Conservation (phyloP, 2,888 invertebrate genomes). For the Zonitis immaculata region DNA sequence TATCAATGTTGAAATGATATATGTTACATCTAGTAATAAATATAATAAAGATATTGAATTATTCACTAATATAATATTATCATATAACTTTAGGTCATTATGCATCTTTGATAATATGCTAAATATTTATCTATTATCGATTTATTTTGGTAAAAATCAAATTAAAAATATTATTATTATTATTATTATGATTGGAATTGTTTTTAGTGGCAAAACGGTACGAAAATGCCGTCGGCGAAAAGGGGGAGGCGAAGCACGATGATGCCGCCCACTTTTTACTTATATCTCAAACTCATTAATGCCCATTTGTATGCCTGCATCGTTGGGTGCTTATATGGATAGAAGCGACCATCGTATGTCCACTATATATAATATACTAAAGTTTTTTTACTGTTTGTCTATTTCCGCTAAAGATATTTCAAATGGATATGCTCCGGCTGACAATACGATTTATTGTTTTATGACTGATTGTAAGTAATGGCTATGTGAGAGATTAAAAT, state of each 20-base stretch:
- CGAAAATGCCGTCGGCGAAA: not conserved
- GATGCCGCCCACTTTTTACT: slow-evolving; percentile 48
- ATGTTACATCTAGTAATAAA: slow-evolving; percentile 13
- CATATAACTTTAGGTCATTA: not conserved
- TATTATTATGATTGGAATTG: not conserved
- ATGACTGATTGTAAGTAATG: slow-evolving; percentile 39
- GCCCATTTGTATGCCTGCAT: slow-evolving; percentile 46
- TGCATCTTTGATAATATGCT: not conserved
- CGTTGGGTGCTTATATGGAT: slow-evolving; percentile 47
- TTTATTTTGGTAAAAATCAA: not conserved
- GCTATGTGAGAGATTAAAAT: slow-evolving; percentile 32
- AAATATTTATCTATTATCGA: too few species aligned
- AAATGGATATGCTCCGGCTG: slow-evolving; percentile 38
- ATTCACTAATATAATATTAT: too few species aligned
- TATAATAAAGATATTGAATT: slow-evolving; percentile 15
- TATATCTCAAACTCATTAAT: slow-evolving; percentile 45
- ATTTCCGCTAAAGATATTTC: slow-evolving; percentile 46
- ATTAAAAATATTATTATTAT: too few species aligned
- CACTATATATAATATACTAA: too few species aligned
- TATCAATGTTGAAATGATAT: slow-evolving; percentile 16
- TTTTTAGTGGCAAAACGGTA: not conserved
- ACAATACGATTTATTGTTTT: slow-evolving; percentile 43
- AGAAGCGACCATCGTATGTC: slow-evolving; percentile 46
- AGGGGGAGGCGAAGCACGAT: slow-evolving; percentile 2
- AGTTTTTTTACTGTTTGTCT: slow-evolving; percentile 42